phyloP scores from a whole-genome alignment of 2,888 invertebrate species.

The Tachina fera region DNA sequence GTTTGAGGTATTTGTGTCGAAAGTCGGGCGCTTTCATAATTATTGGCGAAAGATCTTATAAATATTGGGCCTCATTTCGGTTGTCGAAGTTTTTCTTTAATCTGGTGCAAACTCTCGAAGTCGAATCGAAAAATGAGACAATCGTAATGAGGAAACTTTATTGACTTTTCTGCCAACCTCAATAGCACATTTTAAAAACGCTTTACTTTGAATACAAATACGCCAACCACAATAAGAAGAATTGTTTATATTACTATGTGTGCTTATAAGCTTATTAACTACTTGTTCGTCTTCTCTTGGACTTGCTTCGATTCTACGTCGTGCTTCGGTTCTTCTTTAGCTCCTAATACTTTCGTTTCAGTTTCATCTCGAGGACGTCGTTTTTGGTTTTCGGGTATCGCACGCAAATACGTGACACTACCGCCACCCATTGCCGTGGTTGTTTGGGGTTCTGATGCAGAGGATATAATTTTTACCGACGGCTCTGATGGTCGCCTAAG shows the following conservation, averaged over 20 bases:
- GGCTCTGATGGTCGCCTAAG: slow-evolving; percentile 77
- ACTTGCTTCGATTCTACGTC: slow-evolving; percentile 53
- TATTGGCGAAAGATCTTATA: no score
- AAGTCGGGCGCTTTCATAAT: no score
- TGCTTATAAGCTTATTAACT: slow-evolving; percentile 34
- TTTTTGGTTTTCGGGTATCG: slow-evolving; percentile 74
- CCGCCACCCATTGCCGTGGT: slow-evolving; percentile 77
- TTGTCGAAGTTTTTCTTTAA: no score
- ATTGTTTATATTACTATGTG: slow-evolving; percentile 25
- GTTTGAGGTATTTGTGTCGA: neutral
- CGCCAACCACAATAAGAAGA: neutral
- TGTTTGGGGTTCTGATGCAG: slow-evolving; percentile 74
- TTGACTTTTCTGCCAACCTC: no score
- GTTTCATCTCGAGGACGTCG: slow-evolving; percentile 79
- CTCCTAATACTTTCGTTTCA: slow-evolving; percentile 79
- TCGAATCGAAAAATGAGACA: no score
- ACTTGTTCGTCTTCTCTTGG: slow-evolving; percentile 40
- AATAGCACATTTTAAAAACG: neutral
- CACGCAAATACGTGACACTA: slow-evolving; percentile 76
- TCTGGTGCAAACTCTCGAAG: no score
- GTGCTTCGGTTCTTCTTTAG: slow-evolving; percentile 73
- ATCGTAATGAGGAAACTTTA: no score
- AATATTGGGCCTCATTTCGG: no score
- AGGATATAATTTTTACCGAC: slow-evolving; percentile 77
- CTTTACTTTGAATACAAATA: neutral